Evolutionary conservation across 2,888 invertebrate species (phyloP).

Genomic region (Tortricodes alternella): DNA sequence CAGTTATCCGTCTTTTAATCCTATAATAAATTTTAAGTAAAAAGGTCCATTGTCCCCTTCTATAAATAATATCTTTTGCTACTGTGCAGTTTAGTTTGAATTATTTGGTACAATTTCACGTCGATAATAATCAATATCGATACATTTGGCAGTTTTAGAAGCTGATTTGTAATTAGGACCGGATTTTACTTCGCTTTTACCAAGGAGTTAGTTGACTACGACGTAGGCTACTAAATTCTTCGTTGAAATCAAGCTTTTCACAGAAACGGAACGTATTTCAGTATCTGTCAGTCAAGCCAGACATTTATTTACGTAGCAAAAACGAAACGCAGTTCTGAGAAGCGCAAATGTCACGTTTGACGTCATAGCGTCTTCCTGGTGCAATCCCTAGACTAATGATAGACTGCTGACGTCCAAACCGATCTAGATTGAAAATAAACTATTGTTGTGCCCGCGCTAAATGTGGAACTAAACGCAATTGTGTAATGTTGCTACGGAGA

Average conservation of each 20-base stretch:
- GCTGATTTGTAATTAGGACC: too few species aligned
- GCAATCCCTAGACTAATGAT: conserved; percentile 30
- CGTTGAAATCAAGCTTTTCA: not conserved
- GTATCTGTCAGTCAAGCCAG: not conserved
- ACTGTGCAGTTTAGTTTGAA: too few species aligned
- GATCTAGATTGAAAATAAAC: conserved; percentile 31
- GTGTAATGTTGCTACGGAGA: not conserved
- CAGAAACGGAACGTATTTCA: not conserved
- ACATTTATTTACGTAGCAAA: not conserved
- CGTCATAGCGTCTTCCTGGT: conserved; percentile 34
- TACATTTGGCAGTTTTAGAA: too few species aligned
- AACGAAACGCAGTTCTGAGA: conserved; percentile 27
- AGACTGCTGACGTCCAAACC: conserved; percentile 31
- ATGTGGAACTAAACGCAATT: conserved; percentile 11
- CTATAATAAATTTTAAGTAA: too few species aligned
- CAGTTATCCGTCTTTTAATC: too few species aligned
- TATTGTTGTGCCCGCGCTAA: conserved; percentile 9
- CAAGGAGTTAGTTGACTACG: too few species aligned
- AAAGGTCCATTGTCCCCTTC: too few species aligned
- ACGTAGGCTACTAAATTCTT: too few species aligned
- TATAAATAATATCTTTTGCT: too few species aligned
- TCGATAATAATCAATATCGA: too few species aligned
- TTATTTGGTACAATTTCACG: too few species aligned
- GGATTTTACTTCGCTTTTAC: too few species aligned
- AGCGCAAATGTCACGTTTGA: conserved; percentile 32